phyloP scores from a whole-genome alignment of 2,888 invertebrate species.

The Lycaena phlaeas region DNA sequence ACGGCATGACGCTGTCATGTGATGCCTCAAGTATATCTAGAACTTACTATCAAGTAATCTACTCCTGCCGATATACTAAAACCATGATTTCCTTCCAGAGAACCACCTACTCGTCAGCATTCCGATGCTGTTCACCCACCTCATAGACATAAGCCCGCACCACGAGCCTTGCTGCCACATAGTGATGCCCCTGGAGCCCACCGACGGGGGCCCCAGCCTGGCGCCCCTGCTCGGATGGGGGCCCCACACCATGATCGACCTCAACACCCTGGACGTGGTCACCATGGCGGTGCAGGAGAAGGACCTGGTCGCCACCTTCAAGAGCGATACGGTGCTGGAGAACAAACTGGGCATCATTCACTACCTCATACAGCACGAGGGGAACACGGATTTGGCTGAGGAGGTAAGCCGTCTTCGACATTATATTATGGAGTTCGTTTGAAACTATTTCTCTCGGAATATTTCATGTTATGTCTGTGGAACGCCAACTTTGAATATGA shows the following conservation, averaged over 20 bases:
- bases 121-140: slow-evolving; percentile 87
- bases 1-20: too few species aligned
- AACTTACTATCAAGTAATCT: too few species aligned
- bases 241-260: slow-evolving; percentile 73
- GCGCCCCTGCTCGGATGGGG: slow-evolving; percentile 76
- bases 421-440: too few species aligned
- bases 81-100: slow-evolving; percentile 62
- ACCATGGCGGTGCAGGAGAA: slow-evolving; percentile 76
- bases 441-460: too few species aligned
- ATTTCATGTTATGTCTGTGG: too few species aligned
- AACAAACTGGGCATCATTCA: slow-evolving; percentile 87
- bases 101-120: slow-evolving; percentile 88
- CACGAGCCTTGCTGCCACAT: slow-evolving; percentile 90
- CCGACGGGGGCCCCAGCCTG: slow-evolving; percentile 75
- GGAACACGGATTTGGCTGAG: slow-evolving; percentile 81
- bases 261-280: slow-evolving; percentile 82
- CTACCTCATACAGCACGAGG: slow-evolving; percentile 84
- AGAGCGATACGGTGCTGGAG: slow-evolving; percentile 76
- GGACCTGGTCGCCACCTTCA: slow-evolving; percentile 79
- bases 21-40: too few species aligned
- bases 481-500: too few species aligned
- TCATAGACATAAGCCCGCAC: slow-evolving; percentile 86
- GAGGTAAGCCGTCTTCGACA: slow-evolving; percentile 75
- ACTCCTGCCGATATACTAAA: not conserved
- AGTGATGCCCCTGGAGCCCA: slow-evolving; percentile 75